phyloP scores from a whole-genome alignment of 2,888 invertebrate genomes.

The Halocaridina rubra region DNA sequence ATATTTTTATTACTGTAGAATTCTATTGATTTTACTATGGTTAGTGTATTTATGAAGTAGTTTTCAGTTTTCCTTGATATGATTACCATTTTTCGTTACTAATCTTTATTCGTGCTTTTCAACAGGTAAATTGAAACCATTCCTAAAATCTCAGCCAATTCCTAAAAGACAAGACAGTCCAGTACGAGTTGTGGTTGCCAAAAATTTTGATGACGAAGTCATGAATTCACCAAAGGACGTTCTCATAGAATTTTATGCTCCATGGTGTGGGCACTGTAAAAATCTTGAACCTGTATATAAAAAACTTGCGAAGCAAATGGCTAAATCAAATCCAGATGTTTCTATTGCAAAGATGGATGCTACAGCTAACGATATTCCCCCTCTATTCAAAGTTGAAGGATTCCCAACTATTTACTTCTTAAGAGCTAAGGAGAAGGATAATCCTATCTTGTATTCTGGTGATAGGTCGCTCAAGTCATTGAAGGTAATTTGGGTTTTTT shows the following conservation, averaged over 20 bases:
- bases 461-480: conserved; percentile 48
- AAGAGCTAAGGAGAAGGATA: conserved; percentile 43
- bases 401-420: conserved; percentile 60
- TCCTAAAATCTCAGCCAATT: conserved; percentile 71
- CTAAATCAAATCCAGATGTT: conserved; percentile 64
- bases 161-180: conserved; percentile 71
- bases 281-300: conserved; percentile 71
- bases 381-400: conserved; percentile 64
- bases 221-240: conserved; percentile 71
- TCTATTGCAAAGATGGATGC: conserved; percentile 68
- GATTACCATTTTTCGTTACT: neutral
- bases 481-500: no score
- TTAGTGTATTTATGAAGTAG: no score
- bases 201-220: conserved; percentile 72
- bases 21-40: no score
- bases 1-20: no score
- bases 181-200: conserved; percentile 71
- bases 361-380: conserved; percentile 68
- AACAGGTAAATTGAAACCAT: conserved; percentile 70
- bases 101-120: conserved; percentile 5
- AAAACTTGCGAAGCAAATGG: conserved; percentile 67
- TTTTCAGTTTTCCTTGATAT: no score
- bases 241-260: conserved; percentile 73
- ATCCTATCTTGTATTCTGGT: conserved; percentile 54
- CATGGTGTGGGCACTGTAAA: conserved; percentile 74